These are phyloP conservation scores for Coranthus polyacanthus DNA, from an alignment of 2,797 vertebrate genomes.

Conservation along the genomic window DNA sequence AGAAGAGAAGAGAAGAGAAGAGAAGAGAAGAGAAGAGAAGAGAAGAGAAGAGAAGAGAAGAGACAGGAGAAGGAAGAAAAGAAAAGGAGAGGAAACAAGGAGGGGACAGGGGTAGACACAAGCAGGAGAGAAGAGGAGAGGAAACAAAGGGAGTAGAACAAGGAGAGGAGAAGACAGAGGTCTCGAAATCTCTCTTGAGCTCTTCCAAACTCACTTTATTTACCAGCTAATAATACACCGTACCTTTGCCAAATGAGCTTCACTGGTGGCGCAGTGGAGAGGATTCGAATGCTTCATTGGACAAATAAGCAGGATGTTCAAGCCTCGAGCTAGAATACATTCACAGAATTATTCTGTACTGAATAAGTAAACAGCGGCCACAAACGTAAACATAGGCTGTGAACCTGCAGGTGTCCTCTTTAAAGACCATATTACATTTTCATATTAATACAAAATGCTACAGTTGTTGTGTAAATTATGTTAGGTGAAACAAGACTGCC, in stretches of 20 bases:
- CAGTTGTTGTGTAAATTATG: slow-evolving; percentile 56
- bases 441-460: slow-evolving; percentile 31
- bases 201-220: slow-evolving; percentile 69
- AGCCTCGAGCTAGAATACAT: slow-evolving; percentile 72
- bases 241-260: slow-evolving; percentile 76
- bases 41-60: background rate
- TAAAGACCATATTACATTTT: slow-evolving; percentile 55
- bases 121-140: too few species aligned
- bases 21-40: background rate
- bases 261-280: slow-evolving; percentile 46
- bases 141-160: too few species aligned
- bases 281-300: slow-evolving; percentile 71
- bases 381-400: slow-evolving; percentile 48
- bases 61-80: background rate
- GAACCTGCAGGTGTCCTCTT: slow-evolving; percentile 49
- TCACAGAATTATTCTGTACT: slow-evolving; percentile 67
- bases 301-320: slow-evolving; percentile 71
- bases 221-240: slow-evolving; percentile 73
- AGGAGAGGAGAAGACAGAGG: slow-evolving; percentile 48
- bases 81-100: background rate
- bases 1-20: background rate
- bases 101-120: background rate
- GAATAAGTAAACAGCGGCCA: slow-evolving; percentile 77
- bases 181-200: slow-evolving; percentile 55
- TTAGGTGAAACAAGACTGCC: slow-evolving; percentile 30